Percentiles rank a stretch among this genome's conserved stretches.
These are phyloP conservation scores for Sinodicranocentrus sp. DNA, from an alignment of 2,888 invertebrate genomes.

Conservation along the genomic window DNA sequence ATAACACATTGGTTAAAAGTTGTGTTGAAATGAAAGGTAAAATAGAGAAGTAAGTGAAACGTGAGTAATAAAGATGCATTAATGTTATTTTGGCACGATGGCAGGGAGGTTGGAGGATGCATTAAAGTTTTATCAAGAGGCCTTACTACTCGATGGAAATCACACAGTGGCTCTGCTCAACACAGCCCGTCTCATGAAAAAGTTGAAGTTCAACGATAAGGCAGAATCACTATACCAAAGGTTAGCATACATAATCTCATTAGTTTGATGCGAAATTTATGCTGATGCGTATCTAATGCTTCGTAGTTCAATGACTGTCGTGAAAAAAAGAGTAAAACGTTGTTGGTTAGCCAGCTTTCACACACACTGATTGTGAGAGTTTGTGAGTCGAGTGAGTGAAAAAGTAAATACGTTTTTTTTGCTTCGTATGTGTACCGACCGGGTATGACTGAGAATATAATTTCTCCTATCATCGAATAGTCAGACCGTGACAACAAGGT, in stretches of 20 bases:
- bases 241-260: slow-evolving; percentile 69
- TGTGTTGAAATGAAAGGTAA: slow-evolving; percentile 54
- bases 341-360: background rate
- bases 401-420: background rate
- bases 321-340: too few relatives aligned
- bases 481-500: too few relatives aligned
- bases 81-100: slow-evolving; percentile 68
- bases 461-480: too few relatives aligned
- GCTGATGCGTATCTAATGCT: slow-evolving; percentile 73
- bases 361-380: slow-evolving; percentile 13
- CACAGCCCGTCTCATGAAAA: slow-evolving; percentile 80
- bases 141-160: slow-evolving; percentile 81
- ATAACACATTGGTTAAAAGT: slow-evolving; percentile 26
- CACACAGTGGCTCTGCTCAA: slow-evolving; percentile 82
- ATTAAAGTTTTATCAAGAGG: slow-evolving; percentile 81
- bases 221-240: slow-evolving; percentile 76
- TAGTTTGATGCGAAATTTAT: slow-evolving; percentile 70
- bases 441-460: background rate
- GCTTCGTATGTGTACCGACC: background rate
- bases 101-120: slow-evolving; percentile 81
- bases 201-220: slow-evolving; percentile 75
- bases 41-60: slow-evolving; percentile 65
- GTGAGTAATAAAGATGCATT: slow-evolving; percentile 70
- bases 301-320: slow-evolving; percentile 9
- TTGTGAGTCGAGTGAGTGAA: background rate